Evolutionary conservation across 2,888 invertebrate genomes (phyloP).

Genomic region (Ischnus inquisitorius): DNA sequence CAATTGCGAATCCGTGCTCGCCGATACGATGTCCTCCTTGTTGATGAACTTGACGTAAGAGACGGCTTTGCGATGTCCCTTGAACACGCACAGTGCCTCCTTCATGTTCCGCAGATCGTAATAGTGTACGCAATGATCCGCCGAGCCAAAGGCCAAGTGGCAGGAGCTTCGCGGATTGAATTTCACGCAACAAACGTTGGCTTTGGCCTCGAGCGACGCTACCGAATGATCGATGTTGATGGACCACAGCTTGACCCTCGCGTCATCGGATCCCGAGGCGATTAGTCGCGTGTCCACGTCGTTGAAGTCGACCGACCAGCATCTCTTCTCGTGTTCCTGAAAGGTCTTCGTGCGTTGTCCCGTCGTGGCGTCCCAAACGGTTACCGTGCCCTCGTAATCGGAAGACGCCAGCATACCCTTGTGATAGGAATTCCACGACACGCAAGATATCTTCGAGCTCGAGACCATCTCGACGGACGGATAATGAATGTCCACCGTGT

Average conservation of each 20-base stretch:
- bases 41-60: conserved; percentile 97
- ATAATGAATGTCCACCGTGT: conserved; percentile 96
- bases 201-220: conserved; percentile 95
- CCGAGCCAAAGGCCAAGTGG: conserved; percentile 97
- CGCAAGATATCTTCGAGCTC: conserved; percentile 96
- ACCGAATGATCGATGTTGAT: conserved; percentile 95
- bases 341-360: conserved; percentile 91
- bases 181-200: conserved; percentile 98
- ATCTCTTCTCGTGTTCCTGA: conserved; percentile 97
- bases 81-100: conserved; percentile 93
- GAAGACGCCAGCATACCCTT: conserved; percentile 95
- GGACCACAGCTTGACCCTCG: conserved; percentile 96
- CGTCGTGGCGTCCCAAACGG: conserved; percentile 95
- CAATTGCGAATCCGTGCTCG: conserved; percentile 96
- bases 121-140: conserved; percentile 98
- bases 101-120: conserved; percentile 96
- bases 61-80: conserved; percentile 97
- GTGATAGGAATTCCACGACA: conserved; percentile 97
- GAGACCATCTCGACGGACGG: conserved; percentile 97
- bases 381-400: conserved; percentile 97
- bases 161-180: conserved; percentile 94
- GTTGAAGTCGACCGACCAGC: conserved; percentile 98
- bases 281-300: conserved; percentile 95
- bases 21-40: conserved; percentile 94
- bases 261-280: conserved; percentile 97